Conservation (phyloP, 2,113 vertebrate genomes). For the Centrocercus urophasianus region DNA sequence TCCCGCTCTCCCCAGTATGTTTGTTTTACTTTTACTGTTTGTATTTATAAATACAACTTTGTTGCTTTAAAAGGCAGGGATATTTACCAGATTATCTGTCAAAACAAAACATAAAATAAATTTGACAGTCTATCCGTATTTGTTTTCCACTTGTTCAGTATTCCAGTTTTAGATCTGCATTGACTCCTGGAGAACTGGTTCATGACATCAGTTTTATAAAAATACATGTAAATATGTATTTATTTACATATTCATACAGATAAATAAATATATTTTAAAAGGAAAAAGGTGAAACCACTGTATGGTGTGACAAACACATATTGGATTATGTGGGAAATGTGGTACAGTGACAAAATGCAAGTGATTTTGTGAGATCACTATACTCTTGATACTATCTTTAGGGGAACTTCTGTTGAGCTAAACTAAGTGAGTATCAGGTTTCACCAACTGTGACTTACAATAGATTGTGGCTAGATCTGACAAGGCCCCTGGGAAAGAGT, state of each 20-base stretch:
- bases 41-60: not conserved
- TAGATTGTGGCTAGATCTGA: slow-evolving; percentile 81
- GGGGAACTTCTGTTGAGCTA: slow-evolving; percentile 61
- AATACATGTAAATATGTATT: not conserved
- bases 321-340: not conserved
- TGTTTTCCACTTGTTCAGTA: not conserved
- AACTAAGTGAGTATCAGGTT: slow-evolving; percentile 78
- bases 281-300: not conserved
- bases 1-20: not conserved
- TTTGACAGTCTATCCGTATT: not conserved
- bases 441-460: slow-evolving; percentile 75
- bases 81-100: not conserved
- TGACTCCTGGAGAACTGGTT: not conserved
- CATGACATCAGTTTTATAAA: not conserved
- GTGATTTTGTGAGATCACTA: slow-evolving; percentile 17
- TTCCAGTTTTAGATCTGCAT: not conserved
- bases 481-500: slow-evolving; percentile 75
- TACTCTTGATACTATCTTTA: slow-evolving; percentile 66
- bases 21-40: not conserved
- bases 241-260: not conserved
- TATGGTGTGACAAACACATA: not conserved
- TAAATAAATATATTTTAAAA: not conserved
- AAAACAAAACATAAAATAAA: not conserved
- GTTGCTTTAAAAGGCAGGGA: not conserved
- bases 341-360: slow-evolving; percentile 12